Conservation (phyloP, 2,113 vertebrate species). For the Peromyscus californicus region DNA sequence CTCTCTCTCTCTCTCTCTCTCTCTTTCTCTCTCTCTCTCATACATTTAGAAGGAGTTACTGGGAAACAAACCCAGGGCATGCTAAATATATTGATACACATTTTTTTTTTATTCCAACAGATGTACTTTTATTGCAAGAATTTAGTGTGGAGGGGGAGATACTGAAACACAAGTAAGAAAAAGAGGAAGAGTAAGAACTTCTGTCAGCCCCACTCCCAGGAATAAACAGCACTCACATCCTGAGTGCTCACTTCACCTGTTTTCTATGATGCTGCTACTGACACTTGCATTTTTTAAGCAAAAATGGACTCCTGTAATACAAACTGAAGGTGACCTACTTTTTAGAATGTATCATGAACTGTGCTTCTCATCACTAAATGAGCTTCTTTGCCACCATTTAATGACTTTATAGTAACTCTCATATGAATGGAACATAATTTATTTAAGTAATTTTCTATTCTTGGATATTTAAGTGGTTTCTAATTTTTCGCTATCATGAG, state of each 20-base stretch:
- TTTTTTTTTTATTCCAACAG: not conserved
- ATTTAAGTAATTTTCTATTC: conserved; percentile 83
- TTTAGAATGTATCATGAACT: conserved; percentile 55
- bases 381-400: conserved; percentile 65
- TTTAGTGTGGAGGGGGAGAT: not conserved
- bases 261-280: not conserved
- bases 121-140: not conserved
- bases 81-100: not conserved
- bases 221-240: not conserved
- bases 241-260: not conserved
- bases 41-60: not conserved
- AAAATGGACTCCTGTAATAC: conserved; percentile 39
- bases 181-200: not conserved
- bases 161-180: conserved; percentile 45
- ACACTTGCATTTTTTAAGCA: not conserved
- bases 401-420: conserved; percentile 73
- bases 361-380: conserved; percentile 61
- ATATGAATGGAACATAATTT: conserved; percentile 79
- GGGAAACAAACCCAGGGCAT: not conserved
- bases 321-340: conserved; percentile 73
- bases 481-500: conserved; percentile 78
- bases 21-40: not conserved
- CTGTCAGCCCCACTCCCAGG: not conserved
- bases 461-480: conserved; percentile 76
- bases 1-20: too few relatives aligned